These are phyloP conservation scores for Cantharis lateralis DNA, from an alignment of 2,888 invertebrate genomes.

Conservation along the genomic window DNA sequence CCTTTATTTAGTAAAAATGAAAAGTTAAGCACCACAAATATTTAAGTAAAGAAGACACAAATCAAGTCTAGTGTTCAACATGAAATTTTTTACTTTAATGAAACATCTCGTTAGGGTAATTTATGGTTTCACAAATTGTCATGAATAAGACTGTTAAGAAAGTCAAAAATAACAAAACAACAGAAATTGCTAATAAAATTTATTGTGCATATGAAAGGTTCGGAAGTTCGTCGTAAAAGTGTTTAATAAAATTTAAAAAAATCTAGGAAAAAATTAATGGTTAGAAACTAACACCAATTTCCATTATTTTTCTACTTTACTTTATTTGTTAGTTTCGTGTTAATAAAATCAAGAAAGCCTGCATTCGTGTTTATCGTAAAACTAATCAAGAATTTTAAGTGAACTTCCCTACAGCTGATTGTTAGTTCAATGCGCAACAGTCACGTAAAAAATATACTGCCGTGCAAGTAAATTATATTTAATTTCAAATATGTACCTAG, in stretches of 20 bases:
- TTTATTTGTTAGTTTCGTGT: slow-evolving; percentile 35
- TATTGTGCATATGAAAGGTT: background rate
- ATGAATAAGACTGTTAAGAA: background rate
- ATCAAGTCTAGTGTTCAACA: too few species aligned
- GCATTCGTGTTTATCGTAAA: slow-evolving; percentile 41
- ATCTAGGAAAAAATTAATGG: background rate
- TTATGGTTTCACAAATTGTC: background rate
- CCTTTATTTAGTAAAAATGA: background rate
- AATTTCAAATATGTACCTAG: background rate
- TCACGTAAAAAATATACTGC: slow-evolving; percentile 5
- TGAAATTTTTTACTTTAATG: too few species aligned
- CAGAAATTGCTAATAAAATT: background rate
- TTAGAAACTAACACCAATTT: background rate
- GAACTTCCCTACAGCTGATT: slow-evolving; percentile 40
- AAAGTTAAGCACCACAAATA: too few species aligned
- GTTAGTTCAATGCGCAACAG: slow-evolving; percentile 13
- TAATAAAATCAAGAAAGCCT: slow-evolving; percentile 33
- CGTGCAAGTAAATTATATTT: background rate
- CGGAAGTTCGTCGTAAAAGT: background rate
- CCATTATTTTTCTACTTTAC: slow-evolving; percentile 16
- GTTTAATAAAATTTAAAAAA: background rate
- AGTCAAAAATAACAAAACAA: background rate
- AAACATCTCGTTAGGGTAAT: background rate
- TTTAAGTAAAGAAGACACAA: too few species aligned
- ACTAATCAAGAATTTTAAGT: slow-evolving; percentile 39